These are phyloP conservation scores for Cepaea nemoralis DNA, from an alignment of 1,140 invertebrate species.

Conservation along the genomic window DNA sequence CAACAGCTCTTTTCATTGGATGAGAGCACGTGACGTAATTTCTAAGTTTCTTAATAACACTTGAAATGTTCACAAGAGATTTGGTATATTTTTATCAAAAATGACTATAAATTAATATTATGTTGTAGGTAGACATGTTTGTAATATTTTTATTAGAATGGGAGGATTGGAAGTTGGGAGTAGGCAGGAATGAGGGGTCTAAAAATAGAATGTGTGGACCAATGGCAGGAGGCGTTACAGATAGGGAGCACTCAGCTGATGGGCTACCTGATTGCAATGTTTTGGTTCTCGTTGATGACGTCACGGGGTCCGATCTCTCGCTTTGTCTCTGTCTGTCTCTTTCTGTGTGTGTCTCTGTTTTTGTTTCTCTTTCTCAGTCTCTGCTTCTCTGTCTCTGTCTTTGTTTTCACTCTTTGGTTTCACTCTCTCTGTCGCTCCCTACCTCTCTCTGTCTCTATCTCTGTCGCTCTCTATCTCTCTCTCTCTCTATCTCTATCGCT, in stretches of 20 bases:
- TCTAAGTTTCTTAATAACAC: background rate
- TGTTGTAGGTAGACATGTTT: too few relatives aligned
- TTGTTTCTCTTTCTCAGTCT: too few relatives aligned
- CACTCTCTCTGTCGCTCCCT: too few relatives aligned
- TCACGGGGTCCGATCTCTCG: background rate
- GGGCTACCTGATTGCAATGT: background rate
- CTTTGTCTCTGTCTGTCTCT: too few relatives aligned
- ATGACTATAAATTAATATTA: background rate
- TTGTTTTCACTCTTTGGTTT: too few relatives aligned
- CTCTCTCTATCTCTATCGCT: too few relatives aligned
- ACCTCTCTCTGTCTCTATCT: too few relatives aligned
- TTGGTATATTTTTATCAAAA: background rate
- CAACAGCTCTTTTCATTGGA: conserved; percentile 13
- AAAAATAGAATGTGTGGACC: background rate
- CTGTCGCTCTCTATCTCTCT: too few relatives aligned
- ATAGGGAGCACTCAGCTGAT: background rate
- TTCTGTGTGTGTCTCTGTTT: too few relatives aligned
- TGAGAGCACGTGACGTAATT: conserved; percentile 24
- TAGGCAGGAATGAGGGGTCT: background rate
- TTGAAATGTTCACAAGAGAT: background rate
- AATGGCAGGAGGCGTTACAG: background rate
- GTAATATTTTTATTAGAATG: background rate
- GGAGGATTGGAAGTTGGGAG: background rate
- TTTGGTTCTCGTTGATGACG: background rate
- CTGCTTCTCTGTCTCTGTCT: too few relatives aligned